Evolutionary conservation across 1,140 invertebrate species (phyloP).

Genomic region (Orussus abietinus): DNA sequence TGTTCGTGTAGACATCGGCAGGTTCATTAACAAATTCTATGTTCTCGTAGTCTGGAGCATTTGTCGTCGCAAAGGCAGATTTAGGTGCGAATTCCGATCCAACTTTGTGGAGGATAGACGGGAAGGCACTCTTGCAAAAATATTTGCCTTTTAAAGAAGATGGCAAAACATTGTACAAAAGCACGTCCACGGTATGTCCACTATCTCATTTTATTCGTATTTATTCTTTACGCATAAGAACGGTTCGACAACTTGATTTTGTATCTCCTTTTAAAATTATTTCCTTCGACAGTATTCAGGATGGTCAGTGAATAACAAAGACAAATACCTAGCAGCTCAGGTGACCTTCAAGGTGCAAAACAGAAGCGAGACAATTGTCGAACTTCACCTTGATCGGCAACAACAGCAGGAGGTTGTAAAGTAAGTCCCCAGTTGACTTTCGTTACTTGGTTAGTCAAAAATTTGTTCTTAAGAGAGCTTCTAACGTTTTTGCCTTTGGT

Average conservation of each 20-base stretch:
- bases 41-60: conserved; percentile 63
- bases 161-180: conserved; percentile 68
- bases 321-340: conserved; percentile 59
- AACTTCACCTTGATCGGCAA: conserved; percentile 48
- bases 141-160: conserved; percentile 69
- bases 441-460: background rate
- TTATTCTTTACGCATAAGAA: too few relatives aligned
- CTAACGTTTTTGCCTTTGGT: conserved; percentile 17
- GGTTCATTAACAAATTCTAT: conserved; percentile 7
- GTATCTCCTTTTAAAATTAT: too few relatives aligned
- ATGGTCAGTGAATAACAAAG: conserved; percentile 64
- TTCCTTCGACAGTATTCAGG: conserved; percentile 65
- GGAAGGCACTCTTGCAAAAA: conserved; percentile 73
- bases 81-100: conserved; percentile 58
- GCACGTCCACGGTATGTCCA: conserved; percentile 67
- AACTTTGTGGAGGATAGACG: conserved; percentile 76
- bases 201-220: too few relatives aligned
- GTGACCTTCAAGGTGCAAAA: conserved; percentile 55
- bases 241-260: too few relatives aligned
- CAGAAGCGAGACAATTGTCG: conserved; percentile 54
- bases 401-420: conserved; percentile 40
- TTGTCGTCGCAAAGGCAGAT: conserved; percentile 66
- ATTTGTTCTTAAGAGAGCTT: conserved; percentile 6
- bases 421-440: conserved; percentile 25
- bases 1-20: too few relatives aligned